Evolutionary conservation across 2,113 vertebrate genomes (phyloP), one percentile per base, ranked within the genome.

Genomic region (Pteropus alecto): DNA sequence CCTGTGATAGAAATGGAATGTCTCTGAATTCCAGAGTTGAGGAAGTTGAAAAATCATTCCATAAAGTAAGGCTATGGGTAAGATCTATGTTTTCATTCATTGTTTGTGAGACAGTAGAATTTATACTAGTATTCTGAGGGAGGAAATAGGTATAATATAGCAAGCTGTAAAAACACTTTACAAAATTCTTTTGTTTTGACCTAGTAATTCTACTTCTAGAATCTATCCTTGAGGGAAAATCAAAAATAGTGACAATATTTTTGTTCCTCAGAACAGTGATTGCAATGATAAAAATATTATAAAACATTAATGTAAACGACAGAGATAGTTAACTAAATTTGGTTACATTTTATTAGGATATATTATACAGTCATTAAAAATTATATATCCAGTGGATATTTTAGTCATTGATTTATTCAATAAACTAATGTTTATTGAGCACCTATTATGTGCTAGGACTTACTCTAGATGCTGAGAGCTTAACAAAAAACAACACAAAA

Each of bases 81-180:
- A 84, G 43, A 90, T 60, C 12, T 68, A 86, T 11, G 81, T 46
- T 83, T 77, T 51, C 68, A n/a, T 77, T 81, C 19, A 73, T 63
- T 91, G 41, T 28, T 76, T 70, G 18, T 77, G 35, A 84, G 15
- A 73, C 12, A 78, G 19, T 70, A 79, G 91, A 90, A 61, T 67
- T 91, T 88, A 85, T 86, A 61, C 56, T 60, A 51, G 26, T 92
- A 28, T 73, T 83, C 61, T 88, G 48, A 94, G 5, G 4, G 61
- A 5, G 6, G n/a, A 51, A 76, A 41, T 41, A 71, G 3, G 14
- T 58, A 58, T 86, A 85, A 81, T 58, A 88, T 19, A 58, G 71
- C 96, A 96, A 94, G 14, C 28, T 90, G 8, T 93, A 82, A 95
- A 51, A 68, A 95, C 43, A 68, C 12, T 60, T 79, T 38, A 67